These are phyloP conservation scores for Calliopsis andreniformis DNA, from an alignment of 1,140 invertebrate genomes.

Conservation along the genomic window DNA sequence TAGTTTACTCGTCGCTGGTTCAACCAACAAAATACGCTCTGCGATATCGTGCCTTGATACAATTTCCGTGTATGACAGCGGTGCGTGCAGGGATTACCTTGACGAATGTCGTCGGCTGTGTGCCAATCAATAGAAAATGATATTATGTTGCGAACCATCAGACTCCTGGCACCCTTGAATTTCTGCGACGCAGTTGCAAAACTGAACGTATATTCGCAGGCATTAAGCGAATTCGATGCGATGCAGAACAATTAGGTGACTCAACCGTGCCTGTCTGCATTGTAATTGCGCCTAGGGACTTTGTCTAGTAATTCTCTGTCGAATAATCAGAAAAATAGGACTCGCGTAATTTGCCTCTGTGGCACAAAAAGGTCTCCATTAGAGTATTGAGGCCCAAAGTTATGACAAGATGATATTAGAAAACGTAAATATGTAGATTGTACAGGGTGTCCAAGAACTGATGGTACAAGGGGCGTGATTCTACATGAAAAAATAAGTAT, in stretches of 20 bases:
- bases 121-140: conserved; percentile 56
- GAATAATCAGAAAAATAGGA: background rate
- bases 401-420: too few relatives aligned
- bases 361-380: too few relatives aligned
- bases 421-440: too few relatives aligned
- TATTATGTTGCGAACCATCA: conserved; percentile 42
- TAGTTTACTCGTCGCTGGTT: too few relatives aligned
- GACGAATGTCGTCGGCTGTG: conserved; percentile 12
- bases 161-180: conserved; percentile 36
- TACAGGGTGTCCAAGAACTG: too few relatives aligned
- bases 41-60: background rate
- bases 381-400: too few relatives aligned
- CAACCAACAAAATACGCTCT: too few relatives aligned
- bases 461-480: too few relatives aligned
- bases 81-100: conserved; percentile 57
- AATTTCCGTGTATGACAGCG: conserved; percentile 24
- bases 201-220: background rate
- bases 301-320: background rate
- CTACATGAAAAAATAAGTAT: too few relatives aligned
- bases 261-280: conserved; percentile 10
- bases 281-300: conserved; percentile 2
- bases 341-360: conserved; percentile 1
- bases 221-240: background rate
- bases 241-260: conserved; percentile 19
- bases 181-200: conserved; percentile 36